Evolutionary conservation across 1,140 invertebrate species (phyloP), one percentile per base, ranked within the genome.

Genomic region (Atta cephalotes): DNA sequence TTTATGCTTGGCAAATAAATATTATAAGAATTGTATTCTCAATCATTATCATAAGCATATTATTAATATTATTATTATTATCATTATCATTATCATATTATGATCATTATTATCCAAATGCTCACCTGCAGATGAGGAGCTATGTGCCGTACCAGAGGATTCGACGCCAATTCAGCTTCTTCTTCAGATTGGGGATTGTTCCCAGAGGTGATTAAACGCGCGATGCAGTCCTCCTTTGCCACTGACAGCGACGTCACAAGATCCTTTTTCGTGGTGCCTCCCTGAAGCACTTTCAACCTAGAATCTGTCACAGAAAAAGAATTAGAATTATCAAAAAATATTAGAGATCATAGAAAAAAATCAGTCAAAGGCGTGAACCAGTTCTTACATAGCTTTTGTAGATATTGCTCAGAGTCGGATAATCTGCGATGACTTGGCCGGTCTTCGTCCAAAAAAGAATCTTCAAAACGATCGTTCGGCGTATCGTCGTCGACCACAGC

Each of bases 111-210:
- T 51, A 74, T 35, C n/a, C 14, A 70, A 3, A 86, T 56, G 31
- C 16, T 79, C 76, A 94, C 94, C 80, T 95, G 94, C 65, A 95
- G 92, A 87, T 95, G 95, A 5, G 95, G 95, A 25, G 94, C 94
- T 66, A 96, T 91, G 72, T 95, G 94, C 71, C 95, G 92, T 70
- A 96, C 92, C 28, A 96, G 62, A 35, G 95, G 94, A 93, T 95
- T 95, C 2, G 93, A 89, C 28, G 85, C 79, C 21, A 95, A 84
- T 89, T 95, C 89, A 87, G 86, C 71, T 91, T 95, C 93, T 79
- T 94, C 93, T 90, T 95, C 93, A 65, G 89, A 87, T 74, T 94
- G 89, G 35, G 93, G 85, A 87, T 89, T 92, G 45, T 87, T 77
- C 25, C 93, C 92, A 82, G 93, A 93, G 2, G 91, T 93, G 56